Evolutionary conservation across 2,797 vertebrate species (phyloP), one percentile per base, ranked within the genome.

Genomic region (Tinamus major): DNA sequence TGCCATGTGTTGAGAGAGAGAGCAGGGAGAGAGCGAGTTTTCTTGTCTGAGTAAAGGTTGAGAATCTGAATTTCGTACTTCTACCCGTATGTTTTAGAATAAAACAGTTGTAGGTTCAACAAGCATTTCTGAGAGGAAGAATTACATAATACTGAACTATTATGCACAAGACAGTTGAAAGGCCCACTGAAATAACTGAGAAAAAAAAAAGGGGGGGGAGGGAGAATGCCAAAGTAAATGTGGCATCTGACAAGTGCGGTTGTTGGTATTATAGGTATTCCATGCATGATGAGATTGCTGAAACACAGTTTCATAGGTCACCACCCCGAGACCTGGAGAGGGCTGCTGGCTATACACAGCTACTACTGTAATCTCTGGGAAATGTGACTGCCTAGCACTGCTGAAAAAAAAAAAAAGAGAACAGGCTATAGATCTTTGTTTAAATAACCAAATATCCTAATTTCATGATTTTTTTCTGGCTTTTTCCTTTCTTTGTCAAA

Each of bases 51-150:
- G n/a, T 56, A 64, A 90, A 89, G 68, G 9, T 65, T 51, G 51
- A 61, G 55, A 77, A 82, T 63, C 37, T 2, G 2, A 44, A 44
- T 90, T 95, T 94, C 49, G 42, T 68, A 3, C 46, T 71, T 89
- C 62, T 51, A 26, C 23, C 18, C 9, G 15, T 7, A 1, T 5
- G 6, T 62, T 87, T 87, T 59, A 84, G 72, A 89, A 76, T 64
- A 14, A 29, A 31, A 26, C 21, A 77, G n/a, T 67, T 48, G 13
- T 59, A 63, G 13, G 7, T 79, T 84, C 84, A 71, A 90, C 26
- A 39, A 59, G 24, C 16, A 3, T 42, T 72, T 94, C 89, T 79
- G 87, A 93, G 89, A 88, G 29, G 71, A 95, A 91, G 81, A 68
- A 81, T 81, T 70, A 61, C 21, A 35, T 86, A 69, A 69, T 55